Evolutionary conservation across 2,113 vertebrate species (phyloP).

Genomic region (Egretta garzetta): DNA sequence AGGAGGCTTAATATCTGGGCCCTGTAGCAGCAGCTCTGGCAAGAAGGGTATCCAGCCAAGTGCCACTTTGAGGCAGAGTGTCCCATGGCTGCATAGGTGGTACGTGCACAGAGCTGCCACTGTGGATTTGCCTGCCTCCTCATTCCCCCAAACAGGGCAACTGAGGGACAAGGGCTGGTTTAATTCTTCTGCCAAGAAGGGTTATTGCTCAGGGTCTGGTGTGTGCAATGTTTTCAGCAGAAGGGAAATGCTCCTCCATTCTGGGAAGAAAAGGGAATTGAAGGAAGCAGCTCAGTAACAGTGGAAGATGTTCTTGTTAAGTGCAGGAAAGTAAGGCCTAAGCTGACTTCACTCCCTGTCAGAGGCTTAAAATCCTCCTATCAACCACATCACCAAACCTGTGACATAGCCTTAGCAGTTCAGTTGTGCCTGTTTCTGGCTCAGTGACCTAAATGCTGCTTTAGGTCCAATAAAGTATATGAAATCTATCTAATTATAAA

Average conservation of each 20-base stretch:
- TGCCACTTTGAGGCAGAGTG: not conserved
- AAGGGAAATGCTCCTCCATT: not conserved
- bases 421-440: not conserved
- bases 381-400: not conserved
- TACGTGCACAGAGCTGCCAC: too few species aligned
- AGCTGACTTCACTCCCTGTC: not conserved
- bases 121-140: not conserved
- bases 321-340: not conserved
- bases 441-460: not conserved
- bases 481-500: not conserved
- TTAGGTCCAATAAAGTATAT: not conserved
- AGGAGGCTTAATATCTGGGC: not conserved
- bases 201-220: not conserved
- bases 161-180: too few species aligned
- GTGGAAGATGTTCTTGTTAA: not conserved
- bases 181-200: not conserved
- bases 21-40: not conserved
- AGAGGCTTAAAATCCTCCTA: not conserved
- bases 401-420: not conserved
- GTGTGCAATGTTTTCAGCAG: accelerated
- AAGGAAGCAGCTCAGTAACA: not conserved
- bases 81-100: not conserved
- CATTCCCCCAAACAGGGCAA: too few species aligned
- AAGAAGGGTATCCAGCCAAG: not conserved
- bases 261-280: not conserved